Percentiles rank a stretch among this genome's conserved stretches.
phyloP scores from a whole-genome alignment of 2,888 invertebrate species.

The Lithophane socia region DNA sequence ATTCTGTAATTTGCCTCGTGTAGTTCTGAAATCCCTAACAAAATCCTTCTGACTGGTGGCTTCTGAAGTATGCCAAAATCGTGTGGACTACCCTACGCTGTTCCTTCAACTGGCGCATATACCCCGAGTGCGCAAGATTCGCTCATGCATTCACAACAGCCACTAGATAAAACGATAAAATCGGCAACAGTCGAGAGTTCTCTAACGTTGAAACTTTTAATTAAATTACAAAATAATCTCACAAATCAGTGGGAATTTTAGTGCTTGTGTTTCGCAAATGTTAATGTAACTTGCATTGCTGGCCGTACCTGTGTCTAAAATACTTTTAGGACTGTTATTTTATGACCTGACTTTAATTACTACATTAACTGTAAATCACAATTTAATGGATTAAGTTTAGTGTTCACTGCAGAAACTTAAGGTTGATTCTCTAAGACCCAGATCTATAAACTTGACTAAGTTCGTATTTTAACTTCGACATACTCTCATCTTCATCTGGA shows the following conservation, averaged over 20 bases:
- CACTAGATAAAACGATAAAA: not conserved
- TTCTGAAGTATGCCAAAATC: too few species aligned
- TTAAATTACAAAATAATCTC: slow-evolving; percentile 42
- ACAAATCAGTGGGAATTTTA: slow-evolving; percentile 33
- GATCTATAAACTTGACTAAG: not conserved
- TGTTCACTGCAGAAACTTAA: slow-evolving; percentile 2
- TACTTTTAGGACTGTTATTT: slow-evolving; percentile 14
- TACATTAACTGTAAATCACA: slow-evolving; percentile 13
- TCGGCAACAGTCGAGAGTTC: not conserved
- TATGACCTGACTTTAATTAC: slow-evolving; percentile 22
- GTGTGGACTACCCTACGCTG: not conserved
- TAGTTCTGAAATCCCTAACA: too few species aligned
- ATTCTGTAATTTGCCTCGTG: too few species aligned
- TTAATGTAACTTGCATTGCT: slow-evolving; percentile 17
- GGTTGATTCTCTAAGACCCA: not conserved
- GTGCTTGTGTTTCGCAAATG: slow-evolving; percentile 26
- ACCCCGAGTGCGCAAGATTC: not conserved
- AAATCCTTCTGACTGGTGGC: not conserved
- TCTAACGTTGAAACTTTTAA: slow-evolving; percentile 9
- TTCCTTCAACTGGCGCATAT: not conserved
- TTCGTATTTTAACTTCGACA: too few species aligned
- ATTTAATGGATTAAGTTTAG: not conserved
- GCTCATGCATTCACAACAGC: not conserved
- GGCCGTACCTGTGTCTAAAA: slow-evolving; percentile 7
- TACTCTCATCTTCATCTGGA: not conserved